Conservation (phyloP, 2,113 vertebrate genomes). For the Aspiorhynchus laticeps region DNA sequence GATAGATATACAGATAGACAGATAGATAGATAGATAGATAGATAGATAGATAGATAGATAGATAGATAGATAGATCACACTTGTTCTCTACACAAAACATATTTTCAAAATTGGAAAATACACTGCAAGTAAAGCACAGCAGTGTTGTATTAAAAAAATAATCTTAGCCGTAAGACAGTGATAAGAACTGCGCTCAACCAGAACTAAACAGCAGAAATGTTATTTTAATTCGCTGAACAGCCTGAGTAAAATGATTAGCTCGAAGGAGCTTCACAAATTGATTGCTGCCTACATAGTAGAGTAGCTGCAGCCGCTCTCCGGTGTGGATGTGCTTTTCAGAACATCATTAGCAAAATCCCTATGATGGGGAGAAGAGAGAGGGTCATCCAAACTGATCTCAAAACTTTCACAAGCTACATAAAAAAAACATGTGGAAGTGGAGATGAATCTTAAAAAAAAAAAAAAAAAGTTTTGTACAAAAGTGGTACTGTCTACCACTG, state of each 20-base stretch:
- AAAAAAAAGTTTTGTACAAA: neutral
- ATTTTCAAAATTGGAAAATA: too few relatives aligned
- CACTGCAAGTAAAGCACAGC: too few relatives aligned
- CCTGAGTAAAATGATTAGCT: neutral
- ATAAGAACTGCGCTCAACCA: neutral
- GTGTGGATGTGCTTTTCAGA: neutral
- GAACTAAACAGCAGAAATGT: neutral
- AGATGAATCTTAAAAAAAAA: neutral
- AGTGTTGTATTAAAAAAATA: neutral
- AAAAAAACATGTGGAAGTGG: neutral
- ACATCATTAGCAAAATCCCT: slow-evolving; percentile 1
- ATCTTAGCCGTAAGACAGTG: neutral
- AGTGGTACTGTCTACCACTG: neutral
- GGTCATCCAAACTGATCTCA: neutral
- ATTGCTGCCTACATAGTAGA: neutral
- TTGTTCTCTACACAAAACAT: too few relatives aligned
- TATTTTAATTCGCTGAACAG: neutral
- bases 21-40: neutral
- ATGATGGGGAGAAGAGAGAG: neutral
- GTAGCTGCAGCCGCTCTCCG: neutral
- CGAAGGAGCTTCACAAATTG: neutral
- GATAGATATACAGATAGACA: neutral
- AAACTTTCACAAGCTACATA: neutral
- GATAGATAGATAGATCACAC: neutral
- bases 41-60: neutral